Evolutionary conservation across 2,113 vertebrate species (phyloP).

Genomic region (Catagonus wagneri): DNA sequence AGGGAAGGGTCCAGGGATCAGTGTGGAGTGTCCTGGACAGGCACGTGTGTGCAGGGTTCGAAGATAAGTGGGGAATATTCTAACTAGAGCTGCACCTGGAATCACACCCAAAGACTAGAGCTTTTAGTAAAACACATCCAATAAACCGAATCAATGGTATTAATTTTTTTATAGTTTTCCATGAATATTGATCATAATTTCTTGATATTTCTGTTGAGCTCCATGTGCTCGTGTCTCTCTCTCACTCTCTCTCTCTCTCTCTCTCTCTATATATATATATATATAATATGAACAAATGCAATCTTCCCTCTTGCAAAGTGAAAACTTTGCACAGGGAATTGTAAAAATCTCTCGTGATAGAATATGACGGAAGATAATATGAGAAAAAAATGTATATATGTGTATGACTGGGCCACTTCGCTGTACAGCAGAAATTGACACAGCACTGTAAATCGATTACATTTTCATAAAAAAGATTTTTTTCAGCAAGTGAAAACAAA

Average conservation of each 20-base stretch:
- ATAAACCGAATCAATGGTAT: background rate
- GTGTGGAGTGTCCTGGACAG: background rate
- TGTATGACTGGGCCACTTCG: too few species aligned
- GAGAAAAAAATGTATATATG: too few species aligned
- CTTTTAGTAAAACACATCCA: background rate
- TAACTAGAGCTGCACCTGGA: background rate
- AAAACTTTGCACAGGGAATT: background rate
- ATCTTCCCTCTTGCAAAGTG: constrained; percentile 1
- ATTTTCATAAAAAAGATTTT: too few species aligned
- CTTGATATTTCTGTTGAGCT: background rate
- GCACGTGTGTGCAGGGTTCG: background rate
- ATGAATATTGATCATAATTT: background rate
- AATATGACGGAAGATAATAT: too few species aligned
- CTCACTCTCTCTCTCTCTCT: background rate
- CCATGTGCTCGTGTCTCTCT: background rate
- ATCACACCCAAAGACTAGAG: background rate
- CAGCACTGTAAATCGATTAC: too few species aligned
- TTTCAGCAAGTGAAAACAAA: background rate
- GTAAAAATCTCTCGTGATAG: too few species aligned
- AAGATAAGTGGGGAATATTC: background rate
- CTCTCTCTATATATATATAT: background rate
- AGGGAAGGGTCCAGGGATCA: background rate
- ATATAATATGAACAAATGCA: constrained; percentile 5
- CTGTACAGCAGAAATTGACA: too few species aligned
- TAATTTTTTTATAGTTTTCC: background rate